Percentiles rank a stretch among this genome's conserved stretches.
These are phyloP conservation scores for Onthophagus sagittarius DNA, from an alignment of 2,888 invertebrate genomes.

Conservation along the genomic window DNA sequence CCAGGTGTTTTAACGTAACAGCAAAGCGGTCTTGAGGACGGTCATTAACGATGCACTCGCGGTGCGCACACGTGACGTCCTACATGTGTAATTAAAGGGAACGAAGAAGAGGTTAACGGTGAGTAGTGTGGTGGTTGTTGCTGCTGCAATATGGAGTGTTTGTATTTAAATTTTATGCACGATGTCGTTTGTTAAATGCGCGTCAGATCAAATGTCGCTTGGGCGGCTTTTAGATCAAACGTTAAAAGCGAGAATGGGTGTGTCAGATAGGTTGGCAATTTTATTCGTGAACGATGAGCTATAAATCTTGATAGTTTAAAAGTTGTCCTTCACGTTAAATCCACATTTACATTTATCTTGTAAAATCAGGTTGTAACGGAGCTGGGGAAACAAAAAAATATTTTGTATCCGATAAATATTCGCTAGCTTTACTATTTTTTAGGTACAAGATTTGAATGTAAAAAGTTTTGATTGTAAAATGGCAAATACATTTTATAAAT, in stretches of 20 bases:
- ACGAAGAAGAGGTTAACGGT: not conserved
- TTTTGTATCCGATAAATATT: too few relatives aligned
- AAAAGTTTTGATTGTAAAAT: too few relatives aligned
- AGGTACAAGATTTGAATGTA: too few relatives aligned
- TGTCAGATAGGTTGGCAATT: not conserved
- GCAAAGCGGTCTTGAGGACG: not conserved
- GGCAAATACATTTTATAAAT: too few relatives aligned
- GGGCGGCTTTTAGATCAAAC: not conserved
- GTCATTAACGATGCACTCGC: not conserved
- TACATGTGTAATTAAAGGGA: constrained; percentile 16
- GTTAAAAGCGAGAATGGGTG: not conserved
- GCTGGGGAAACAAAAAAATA: too few relatives aligned
- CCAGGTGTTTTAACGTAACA: not conserved
- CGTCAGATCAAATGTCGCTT: constrained; percentile 13
- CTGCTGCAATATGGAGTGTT: constrained; percentile 14
- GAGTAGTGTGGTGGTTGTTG: not conserved
- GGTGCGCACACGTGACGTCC: not conserved
- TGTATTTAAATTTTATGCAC: constrained; percentile 19
- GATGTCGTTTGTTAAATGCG: constrained; percentile 12
- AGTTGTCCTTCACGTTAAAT: not conserved
- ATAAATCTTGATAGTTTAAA: not conserved
- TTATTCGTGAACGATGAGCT: not conserved
- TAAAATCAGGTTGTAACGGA: not conserved
- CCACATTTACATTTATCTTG: not conserved
- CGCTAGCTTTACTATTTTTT: too few relatives aligned